Evolutionary conservation across 2,888 invertebrate species (phyloP).

Genomic region (Pomacea canaliculata): DNA sequence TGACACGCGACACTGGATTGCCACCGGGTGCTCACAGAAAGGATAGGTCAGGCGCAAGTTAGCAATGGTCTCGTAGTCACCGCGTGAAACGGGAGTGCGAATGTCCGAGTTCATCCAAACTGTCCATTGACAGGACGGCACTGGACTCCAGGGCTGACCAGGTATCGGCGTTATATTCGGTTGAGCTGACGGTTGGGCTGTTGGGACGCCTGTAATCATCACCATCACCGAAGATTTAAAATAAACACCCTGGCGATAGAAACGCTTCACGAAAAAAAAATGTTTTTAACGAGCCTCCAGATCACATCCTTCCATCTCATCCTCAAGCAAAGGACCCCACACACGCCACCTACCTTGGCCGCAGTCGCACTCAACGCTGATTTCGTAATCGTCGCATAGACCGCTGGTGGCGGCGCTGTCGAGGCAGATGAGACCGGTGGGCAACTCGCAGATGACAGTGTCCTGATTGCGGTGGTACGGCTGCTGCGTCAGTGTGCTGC

Average conservation of each 20-base stretch:
- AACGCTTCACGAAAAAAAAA: no score
- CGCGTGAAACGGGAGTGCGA: conserved; percentile 28
- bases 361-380: conserved; percentile 72
- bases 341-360: conserved; percentile 41
- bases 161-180: conserved; percentile 4
- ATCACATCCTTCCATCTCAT: no score
- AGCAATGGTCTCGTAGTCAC: conserved; percentile 61
- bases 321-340: neutral
- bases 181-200: neutral
- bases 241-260: no score
- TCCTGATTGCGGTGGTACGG: conserved; percentile 47
- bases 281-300: no score
- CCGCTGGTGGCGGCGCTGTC: conserved; percentile 50
- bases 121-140: conserved; percentile 27
- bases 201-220: neutral
- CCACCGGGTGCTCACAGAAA: conserved; percentile 67
- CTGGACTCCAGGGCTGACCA: conserved; percentile 21
- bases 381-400: conserved; percentile 62
- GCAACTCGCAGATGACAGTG: conserved; percentile 27
- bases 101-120: conserved; percentile 33
- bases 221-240: no score
- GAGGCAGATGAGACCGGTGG: conserved; percentile 78
- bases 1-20: conserved; percentile 81
- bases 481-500: conserved; percentile 36
- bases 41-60: conserved; percentile 46